phyloP scores from a whole-genome alignment of 2,113 vertebrate genomes.

The Grus americana region DNA sequence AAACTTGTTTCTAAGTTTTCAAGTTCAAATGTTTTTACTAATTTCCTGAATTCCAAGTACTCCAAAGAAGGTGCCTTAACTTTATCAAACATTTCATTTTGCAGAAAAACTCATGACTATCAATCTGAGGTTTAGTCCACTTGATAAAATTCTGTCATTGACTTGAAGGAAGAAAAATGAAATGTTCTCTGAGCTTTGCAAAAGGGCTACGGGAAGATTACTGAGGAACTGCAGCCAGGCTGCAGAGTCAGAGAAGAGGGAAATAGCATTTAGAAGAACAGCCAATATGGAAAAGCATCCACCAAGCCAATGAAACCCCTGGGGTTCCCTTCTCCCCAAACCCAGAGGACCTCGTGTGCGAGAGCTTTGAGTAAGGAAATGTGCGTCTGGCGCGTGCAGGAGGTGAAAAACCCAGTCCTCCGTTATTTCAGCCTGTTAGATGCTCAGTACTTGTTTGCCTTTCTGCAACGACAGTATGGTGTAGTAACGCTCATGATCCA shows the following conservation, averaged over 20 bases:
- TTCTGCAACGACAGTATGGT: neutral
- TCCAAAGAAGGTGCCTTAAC: neutral
- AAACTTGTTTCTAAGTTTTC: neutral
- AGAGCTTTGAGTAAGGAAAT: neutral
- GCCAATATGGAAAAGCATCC: neutral
- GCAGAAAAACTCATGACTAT: neutral
- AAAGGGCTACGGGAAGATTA: neutral
- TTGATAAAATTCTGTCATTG: neutral
- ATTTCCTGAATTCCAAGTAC: neutral
- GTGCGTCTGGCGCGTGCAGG: fast-evolving
- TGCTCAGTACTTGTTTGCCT: neutral
- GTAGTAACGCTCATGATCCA: neutral
- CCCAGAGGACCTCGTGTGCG: too few species aligned
- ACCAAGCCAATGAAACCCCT: neutral
- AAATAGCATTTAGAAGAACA: neutral
- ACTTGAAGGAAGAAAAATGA: neutral
- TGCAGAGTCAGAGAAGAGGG: neutral
- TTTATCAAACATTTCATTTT: neutral
- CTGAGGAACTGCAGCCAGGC: neutral
- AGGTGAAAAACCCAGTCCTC: neutral
- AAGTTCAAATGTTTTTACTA: neutral
- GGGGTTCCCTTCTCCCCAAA: too few species aligned
- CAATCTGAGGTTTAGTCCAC: neutral
- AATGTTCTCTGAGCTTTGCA: neutral
- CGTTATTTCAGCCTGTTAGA: neutral